A percentile compares a stretch with the other conserved stretches of the same genome.
Evolutionary conservation across 2,113 vertebrate genomes (phyloP).

Genomic region (Hiodon alosoides): DNA sequence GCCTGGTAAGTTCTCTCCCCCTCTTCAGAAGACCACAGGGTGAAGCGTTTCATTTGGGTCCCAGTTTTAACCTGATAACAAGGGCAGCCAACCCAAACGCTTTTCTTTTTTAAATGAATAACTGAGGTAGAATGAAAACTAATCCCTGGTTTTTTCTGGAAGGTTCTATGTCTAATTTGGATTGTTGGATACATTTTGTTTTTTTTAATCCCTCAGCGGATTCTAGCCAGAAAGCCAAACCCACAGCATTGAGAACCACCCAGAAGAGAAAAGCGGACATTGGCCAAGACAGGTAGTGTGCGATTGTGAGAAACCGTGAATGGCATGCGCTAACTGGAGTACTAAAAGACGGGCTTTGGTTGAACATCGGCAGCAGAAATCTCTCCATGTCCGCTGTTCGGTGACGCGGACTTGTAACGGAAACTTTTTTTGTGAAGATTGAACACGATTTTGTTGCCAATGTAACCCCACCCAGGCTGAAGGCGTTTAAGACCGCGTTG

Average conservation of each 20-base stretch:
- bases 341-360: too few relatives aligned
- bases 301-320: background rate
- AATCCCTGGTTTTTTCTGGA: too few relatives aligned
- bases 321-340: too few relatives aligned
- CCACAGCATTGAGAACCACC: conserved; percentile 27
- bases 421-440: too few relatives aligned
- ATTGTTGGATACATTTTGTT: background rate
- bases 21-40: background rate
- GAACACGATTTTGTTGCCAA: background rate
- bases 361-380: background rate
- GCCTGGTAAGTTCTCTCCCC: conserved; percentile 23
- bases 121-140: too few relatives aligned
- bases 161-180: too few relatives aligned
- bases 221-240: conserved; percentile 34
- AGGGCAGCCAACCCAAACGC: too few relatives aligned
- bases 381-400: background rate
- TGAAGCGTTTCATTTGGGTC: too few relatives aligned
- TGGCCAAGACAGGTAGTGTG: conserved; percentile 37
- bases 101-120: too few relatives aligned
- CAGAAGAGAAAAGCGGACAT: conserved; percentile 36
- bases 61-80: too few relatives aligned
- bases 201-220: conserved; percentile 25
- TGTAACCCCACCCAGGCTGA: conserved; percentile 36
- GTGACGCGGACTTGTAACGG: background rate
- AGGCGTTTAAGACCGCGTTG: conserved; percentile 51